These are phyloP conservation scores for Dasyprocta punctata DNA, from an alignment of 2,113 vertebrate genomes.

Conservation along the genomic window DNA sequence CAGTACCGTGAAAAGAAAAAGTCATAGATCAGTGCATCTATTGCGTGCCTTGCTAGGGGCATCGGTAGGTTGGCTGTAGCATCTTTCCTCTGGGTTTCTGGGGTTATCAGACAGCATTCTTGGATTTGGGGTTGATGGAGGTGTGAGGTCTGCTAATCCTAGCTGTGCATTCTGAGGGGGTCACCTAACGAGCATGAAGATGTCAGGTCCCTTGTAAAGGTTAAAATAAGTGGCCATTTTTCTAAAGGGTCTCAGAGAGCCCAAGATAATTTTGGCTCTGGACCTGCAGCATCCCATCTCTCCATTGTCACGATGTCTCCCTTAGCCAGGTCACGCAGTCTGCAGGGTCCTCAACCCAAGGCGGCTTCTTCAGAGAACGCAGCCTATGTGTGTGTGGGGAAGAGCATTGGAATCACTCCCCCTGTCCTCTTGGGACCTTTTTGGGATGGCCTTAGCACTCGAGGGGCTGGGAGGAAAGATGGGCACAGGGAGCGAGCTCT, in stretches of 20 bases:
- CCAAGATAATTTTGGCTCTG: not conserved
- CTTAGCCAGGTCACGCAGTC: too few relatives aligned
- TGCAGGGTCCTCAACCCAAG: not conserved
- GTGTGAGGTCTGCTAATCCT: not conserved
- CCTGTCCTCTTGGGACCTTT: not conserved
- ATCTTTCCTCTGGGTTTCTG: not conserved
- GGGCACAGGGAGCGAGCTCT: not conserved
- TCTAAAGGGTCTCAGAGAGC: not conserved
- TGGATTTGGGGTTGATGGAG: not conserved
- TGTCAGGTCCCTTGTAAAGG: not conserved
- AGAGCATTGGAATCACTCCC: too few relatives aligned
- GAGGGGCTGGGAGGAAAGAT: not conserved
- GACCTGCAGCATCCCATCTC: not conserved
- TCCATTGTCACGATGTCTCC: not conserved
- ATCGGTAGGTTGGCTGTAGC: not conserved
- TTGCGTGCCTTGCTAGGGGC: not conserved
- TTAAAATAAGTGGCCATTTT: not conserved
- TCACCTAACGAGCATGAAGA: not conserved
- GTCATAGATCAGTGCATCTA: not conserved
- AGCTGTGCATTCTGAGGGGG: too few relatives aligned
- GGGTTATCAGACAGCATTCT: not conserved
- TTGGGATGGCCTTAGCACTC: not conserved
- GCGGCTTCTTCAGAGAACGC: not conserved
- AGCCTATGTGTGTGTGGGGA: fast-evolving
- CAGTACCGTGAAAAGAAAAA: not conserved